Percentiles rank a stretch among this genome's conserved stretches.
These are phyloP conservation scores for Ferrisia virgata DNA, from an alignment of 2,888 invertebrate species.

Conservation along the genomic window DNA sequence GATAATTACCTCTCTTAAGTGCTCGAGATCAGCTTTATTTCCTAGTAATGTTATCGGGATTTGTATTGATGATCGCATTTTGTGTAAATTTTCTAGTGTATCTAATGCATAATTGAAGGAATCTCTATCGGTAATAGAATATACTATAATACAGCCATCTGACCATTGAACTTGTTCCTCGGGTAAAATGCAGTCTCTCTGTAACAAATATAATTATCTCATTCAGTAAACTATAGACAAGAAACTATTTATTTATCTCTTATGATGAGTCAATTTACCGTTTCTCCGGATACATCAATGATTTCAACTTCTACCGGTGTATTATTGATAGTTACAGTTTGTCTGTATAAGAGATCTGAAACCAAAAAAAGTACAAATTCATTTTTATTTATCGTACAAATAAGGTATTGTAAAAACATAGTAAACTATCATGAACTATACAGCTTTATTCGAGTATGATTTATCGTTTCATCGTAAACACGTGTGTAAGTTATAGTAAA, in stretches of 20 bases:
- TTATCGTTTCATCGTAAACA: neutral
- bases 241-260: neutral
- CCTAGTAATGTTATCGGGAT: constrained; percentile 67
- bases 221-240: neutral
- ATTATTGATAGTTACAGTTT: constrained; percentile 70
- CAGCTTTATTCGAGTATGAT: no score
- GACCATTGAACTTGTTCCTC: constrained; percentile 70
- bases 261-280: constrained; percentile 55
- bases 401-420: neutral
- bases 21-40: constrained; percentile 77
- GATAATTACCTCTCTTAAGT: constrained; percentile 66
- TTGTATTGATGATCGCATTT: constrained; percentile 56
- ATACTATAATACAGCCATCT: constrained; percentile 73
- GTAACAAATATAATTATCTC: constrained; percentile 48
- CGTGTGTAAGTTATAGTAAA: neutral
- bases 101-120: constrained; percentile 69
- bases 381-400: neutral
- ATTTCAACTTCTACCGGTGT: constrained; percentile 72
- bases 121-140: constrained; percentile 70
- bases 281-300: constrained; percentile 72
- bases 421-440: neutral
- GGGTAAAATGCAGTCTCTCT: constrained; percentile 56
- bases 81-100: constrained; percentile 61
- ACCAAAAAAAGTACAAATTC: constrained; percentile 53
- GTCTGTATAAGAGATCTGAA: constrained; percentile 73